Conservation (phyloP, 1,140 invertebrate genomes). For the Nixonia krombeini region DNA sequence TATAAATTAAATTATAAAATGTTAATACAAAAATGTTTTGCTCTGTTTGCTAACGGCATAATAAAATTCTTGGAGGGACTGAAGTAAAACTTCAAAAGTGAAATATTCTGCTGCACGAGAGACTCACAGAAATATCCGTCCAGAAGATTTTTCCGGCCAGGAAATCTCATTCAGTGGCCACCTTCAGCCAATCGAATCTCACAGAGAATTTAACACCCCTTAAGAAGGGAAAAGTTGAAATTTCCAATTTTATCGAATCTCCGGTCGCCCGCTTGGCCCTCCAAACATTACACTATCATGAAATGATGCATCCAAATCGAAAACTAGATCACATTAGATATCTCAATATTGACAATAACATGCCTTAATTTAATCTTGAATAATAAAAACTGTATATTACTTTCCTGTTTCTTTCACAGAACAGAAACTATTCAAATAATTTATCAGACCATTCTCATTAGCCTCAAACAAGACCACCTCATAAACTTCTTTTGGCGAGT, state of each 20-base stretch:
- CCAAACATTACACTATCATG: constrained; percentile 25
- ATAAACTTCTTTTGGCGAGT: neutral
- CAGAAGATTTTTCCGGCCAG: constrained; percentile 54
- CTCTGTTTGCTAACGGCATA: too few species aligned
- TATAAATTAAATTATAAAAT: too few species aligned
- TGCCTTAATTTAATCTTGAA: too few species aligned
- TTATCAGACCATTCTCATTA: neutral
- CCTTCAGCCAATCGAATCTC: constrained; percentile 69
- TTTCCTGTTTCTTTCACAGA: too few species aligned
- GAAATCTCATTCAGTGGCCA: constrained; percentile 60
- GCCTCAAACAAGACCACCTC: neutral
- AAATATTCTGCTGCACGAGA: constrained; percentile 2
- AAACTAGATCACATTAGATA: neutral
- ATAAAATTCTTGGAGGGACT: too few species aligned
- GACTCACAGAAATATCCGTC: constrained; percentile 26
- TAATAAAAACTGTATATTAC: too few species aligned
- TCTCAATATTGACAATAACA: too few species aligned
- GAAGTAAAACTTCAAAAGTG: too few species aligned
- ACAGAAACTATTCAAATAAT: neutral
- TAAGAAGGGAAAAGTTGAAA: constrained; percentile 58
- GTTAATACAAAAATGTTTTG: too few species aligned
- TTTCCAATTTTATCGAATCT: constrained; percentile 69
- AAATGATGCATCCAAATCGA: constrained; percentile 29
- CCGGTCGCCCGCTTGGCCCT: constrained; percentile 54
- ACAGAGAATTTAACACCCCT: constrained; percentile 71